Conservation (phyloP, 2,888 invertebrate genomes). For the Ischnus inquisitorius region DNA sequence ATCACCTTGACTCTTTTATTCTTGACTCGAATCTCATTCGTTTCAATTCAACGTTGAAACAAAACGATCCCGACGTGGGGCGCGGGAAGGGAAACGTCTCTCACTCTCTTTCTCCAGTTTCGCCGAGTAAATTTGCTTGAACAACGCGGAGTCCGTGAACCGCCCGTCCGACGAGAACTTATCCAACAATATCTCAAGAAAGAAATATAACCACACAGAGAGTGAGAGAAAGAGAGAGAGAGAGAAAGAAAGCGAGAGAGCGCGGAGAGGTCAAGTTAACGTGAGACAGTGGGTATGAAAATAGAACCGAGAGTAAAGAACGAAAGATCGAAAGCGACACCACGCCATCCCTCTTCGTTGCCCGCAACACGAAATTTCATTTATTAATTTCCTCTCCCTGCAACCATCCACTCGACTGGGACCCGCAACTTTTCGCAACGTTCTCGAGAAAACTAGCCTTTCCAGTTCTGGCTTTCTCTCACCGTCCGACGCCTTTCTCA, state of each 20-base stretch:
- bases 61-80: conserved; percentile 32
- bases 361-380: conserved; percentile 64
- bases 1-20: conserved; percentile 40
- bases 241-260: neutral
- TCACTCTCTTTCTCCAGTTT: conserved; percentile 18
- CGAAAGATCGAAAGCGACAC: conserved; percentile 65
- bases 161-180: conserved; percentile 48
- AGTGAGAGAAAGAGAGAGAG: neutral
- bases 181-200: conserved; percentile 59
- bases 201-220: conserved; percentile 36
- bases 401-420: conserved; percentile 13
- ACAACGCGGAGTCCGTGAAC: conserved; percentile 27
- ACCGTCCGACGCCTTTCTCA: conserved; percentile 33
- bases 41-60: conserved; percentile 28
- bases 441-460: conserved; percentile 55
- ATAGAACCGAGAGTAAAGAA: conserved; percentile 28
- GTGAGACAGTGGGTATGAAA: conserved; percentile 8
- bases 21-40: conserved; percentile 38
- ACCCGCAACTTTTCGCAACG: conserved; percentile 57
- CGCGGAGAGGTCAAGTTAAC: neutral
- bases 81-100: neutral
- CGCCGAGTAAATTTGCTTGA: conserved; percentile 66
- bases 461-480: conserved; percentile 29
- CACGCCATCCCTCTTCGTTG: conserved; percentile 53
- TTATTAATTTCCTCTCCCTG: conserved; percentile 64